These are phyloP conservation scores for Leptatherina wallacei DNA, from an alignment of 2,797 vertebrate species.

Conservation along the genomic window DNA sequence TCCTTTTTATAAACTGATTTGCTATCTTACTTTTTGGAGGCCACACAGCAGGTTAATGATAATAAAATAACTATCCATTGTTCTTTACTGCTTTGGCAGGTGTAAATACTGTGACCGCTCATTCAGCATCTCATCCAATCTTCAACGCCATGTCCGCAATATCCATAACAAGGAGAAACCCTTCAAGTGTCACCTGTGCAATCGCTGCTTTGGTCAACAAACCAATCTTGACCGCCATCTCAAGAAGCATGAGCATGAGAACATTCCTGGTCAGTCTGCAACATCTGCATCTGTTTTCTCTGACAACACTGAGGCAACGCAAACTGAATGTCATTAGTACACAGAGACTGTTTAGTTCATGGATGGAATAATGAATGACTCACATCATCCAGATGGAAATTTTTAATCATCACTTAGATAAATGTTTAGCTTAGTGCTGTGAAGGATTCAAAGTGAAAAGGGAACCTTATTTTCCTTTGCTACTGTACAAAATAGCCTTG, in stretches of 20 bases:
- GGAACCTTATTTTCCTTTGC: constrained; percentile 45
- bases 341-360: constrained; percentile 33
- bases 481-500: constrained; percentile 18
- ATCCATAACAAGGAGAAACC: constrained; percentile 99
- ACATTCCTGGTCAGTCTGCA: constrained; percentile 88
- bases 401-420: constrained; percentile 31
- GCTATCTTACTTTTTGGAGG: not conserved
- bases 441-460: constrained; percentile 40
- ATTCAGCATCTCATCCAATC: constrained; percentile 99
- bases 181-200: constrained; percentile 98
- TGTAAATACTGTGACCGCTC: constrained; percentile 99
- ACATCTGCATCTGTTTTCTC: constrained; percentile 26
- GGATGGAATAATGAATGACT: constrained; percentile 41
- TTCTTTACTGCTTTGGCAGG: constrained; percentile 78
- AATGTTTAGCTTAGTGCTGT: constrained; percentile 36
- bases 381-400: constrained; percentile 36
- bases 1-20: no score
- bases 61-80: constrained; percentile 1
- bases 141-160: constrained; percentile 98
- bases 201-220: constrained; percentile 99
- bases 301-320: constrained; percentile 22
- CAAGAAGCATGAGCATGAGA: constrained; percentile 99
- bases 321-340: constrained; percentile 34
- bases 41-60: constrained; percentile 6
- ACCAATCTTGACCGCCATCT: constrained; percentile 99